These are phyloP conservation scores for Pseudanteris insignis DNA, from an alignment of 2,888 invertebrate species.

Conservation along the genomic window DNA sequence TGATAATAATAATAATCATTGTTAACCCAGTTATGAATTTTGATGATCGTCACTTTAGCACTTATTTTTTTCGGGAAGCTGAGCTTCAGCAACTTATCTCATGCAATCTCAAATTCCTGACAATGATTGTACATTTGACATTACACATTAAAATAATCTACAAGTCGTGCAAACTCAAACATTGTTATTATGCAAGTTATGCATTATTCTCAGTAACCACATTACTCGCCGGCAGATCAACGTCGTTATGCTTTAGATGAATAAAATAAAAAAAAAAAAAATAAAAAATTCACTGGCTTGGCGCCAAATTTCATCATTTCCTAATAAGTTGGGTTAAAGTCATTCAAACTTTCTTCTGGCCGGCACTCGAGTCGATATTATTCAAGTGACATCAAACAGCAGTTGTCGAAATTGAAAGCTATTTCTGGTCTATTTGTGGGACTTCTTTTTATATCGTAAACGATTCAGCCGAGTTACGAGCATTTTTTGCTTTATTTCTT, in stretches of 20 bases:
- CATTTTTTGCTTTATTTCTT: constrained; percentile 3
- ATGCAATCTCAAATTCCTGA: constrained; percentile 20
- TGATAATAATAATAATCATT: no score
- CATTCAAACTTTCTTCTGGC: constrained; percentile 35
- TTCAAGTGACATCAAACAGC: constrained; percentile 36
- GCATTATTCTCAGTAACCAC: constrained; percentile 26
- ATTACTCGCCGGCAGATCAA: constrained; percentile 24
- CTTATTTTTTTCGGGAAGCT: no score
- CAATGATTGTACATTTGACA: constrained; percentile 5
- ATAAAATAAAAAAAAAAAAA: constrained; percentile 5
- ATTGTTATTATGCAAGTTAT: constrained; percentile 32
- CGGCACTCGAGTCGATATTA: constrained; percentile 15
- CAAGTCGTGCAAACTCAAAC: constrained; percentile 12
- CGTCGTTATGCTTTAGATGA: constrained; percentile 25
- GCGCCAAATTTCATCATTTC: no score
- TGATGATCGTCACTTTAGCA: no score
- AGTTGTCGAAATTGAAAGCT: constrained; percentile 31
- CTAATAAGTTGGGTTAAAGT: no score
- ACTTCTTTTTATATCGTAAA: constrained; percentile 9
- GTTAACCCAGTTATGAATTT: no score
- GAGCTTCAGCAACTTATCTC: no score
- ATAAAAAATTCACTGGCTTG: no score
- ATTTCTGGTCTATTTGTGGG: constrained; percentile 19
- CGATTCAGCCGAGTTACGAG: not conserved
- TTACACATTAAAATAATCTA: constrained; percentile 11